Evolutionary conservation across 1,140 invertebrate genomes (phyloP).

Genomic region (Ceratitis capitata): DNA sequence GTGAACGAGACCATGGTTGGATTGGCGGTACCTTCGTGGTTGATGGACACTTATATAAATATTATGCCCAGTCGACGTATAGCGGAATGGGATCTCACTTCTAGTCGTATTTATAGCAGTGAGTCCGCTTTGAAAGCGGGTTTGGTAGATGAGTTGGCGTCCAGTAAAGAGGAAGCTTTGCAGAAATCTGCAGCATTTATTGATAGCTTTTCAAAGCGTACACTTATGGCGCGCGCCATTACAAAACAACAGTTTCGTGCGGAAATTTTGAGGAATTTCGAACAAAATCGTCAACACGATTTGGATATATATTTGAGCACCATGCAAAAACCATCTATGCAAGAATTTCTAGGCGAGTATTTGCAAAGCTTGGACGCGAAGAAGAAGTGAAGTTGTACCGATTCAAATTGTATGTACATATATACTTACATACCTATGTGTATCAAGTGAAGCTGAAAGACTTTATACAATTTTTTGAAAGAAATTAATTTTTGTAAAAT

Average conservation of each 20-base stretch:
- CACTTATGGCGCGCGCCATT: conserved; percentile 68
- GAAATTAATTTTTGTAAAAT: too few relatives aligned
- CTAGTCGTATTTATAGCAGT: conserved; percentile 75
- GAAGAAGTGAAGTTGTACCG: not conserved
- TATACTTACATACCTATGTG: too few relatives aligned
- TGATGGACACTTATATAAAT: conserved; percentile 68
- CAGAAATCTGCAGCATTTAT: conserved; percentile 73
- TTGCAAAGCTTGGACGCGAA: conserved; percentile 33
- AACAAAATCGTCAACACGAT: conserved; percentile 49
- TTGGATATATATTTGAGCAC: not conserved
- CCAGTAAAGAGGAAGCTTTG: conserved; percentile 73
- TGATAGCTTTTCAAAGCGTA: conserved; percentile 69
- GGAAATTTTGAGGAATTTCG: conserved; percentile 67
- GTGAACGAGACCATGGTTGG: conserved; percentile 79
- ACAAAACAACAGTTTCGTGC: conserved; percentile 72
- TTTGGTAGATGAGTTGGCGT: conserved; percentile 77
- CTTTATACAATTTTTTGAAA: too few relatives aligned
- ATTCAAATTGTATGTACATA: too few relatives aligned
- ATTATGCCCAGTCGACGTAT: conserved; percentile 54
- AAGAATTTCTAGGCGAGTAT: conserved; percentile 18
- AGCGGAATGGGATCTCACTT: conserved; percentile 76
- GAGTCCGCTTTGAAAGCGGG: conserved; percentile 76
- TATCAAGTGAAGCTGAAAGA: too few relatives aligned
- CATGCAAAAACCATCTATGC: not conserved
- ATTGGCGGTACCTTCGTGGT: conserved; percentile 77